phyloP scores from a whole-genome alignment of 1,140 invertebrate species.

The Nixonia krombeini region DNA sequence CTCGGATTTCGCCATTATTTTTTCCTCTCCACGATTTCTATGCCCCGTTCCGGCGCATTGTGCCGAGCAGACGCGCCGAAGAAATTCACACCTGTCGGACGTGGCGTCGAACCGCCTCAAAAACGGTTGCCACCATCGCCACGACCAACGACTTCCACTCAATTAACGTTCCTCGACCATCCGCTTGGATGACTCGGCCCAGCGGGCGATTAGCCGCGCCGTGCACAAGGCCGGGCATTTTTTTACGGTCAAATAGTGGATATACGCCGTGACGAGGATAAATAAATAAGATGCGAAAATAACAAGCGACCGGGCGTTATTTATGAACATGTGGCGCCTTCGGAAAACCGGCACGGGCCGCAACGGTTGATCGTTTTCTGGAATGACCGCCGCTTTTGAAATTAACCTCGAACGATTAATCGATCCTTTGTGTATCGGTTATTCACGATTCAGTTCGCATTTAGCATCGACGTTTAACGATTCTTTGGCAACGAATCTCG shows the following conservation, averaged over 20 bases:
- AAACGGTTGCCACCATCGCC: constrained; percentile 6
- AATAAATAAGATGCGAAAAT: constrained; percentile 3
- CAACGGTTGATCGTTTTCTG: not conserved
- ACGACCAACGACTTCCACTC: not conserved
- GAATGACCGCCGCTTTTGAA: not conserved
- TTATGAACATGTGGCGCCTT: not conserved
- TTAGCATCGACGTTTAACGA: too few relatives aligned
- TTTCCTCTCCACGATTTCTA: too few relatives aligned
- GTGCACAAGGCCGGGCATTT: not conserved
- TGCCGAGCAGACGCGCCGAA: not conserved
- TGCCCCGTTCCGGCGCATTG: too few relatives aligned
- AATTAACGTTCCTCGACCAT: not conserved
- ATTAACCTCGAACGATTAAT: not conserved
- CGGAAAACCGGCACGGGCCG: not conserved
- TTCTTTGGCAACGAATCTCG: too few relatives aligned
- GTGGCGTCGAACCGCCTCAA: not conserved
- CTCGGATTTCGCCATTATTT: too few relatives aligned
- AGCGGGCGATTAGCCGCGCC: not conserved
- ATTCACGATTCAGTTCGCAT: too few relatives aligned
- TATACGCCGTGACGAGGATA: not conserved
- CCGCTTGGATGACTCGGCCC: constrained; percentile 1
- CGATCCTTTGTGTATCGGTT: too few relatives aligned
- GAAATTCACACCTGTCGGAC: constrained; percentile 14
- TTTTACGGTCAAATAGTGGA: not conserved
- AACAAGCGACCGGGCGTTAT: not conserved